Conservation (phyloP, 2,797 vertebrate species). For the Lepidocolaptes lacrymiger region DNA sequence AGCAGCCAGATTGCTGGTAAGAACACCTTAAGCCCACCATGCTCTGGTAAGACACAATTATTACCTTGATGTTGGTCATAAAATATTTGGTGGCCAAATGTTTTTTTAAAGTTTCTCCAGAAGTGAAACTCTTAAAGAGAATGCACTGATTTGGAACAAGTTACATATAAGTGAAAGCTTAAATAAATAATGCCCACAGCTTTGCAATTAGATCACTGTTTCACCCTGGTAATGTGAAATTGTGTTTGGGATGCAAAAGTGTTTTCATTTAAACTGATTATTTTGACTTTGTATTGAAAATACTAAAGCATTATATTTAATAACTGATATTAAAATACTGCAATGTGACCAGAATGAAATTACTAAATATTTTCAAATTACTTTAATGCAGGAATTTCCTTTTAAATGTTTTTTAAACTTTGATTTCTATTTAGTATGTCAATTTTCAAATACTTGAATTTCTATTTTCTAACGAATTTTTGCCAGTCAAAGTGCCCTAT, state of each 20-base stretch:
- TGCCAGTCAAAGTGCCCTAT: background rate
- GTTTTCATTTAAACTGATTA: background rate
- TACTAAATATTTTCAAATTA: background rate
- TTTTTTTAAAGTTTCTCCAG: background rate
- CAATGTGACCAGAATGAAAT: background rate
- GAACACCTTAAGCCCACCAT: accelerated
- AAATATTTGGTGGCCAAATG: background rate
- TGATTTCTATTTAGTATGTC: background rate
- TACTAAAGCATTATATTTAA: background rate
- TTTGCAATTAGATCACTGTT: background rate
- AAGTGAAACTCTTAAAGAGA: background rate
- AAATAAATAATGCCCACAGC: background rate
- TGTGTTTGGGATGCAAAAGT: background rate
- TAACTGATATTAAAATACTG: background rate
- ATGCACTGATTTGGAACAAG: background rate
- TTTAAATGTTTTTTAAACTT: background rate
- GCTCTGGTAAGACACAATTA: background rate
- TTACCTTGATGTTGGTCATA: background rate
- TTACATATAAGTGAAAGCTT: background rate
- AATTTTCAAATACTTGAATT: background rate
- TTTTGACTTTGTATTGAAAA: background rate
- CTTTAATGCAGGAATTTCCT: background rate
- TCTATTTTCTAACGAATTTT: background rate
- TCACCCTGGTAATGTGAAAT: background rate
- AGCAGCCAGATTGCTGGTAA: background rate